Evolutionary conservation across 2,797 vertebrate genomes (phyloP).

Genomic region (Gastrophryne carolinensis): DNA sequence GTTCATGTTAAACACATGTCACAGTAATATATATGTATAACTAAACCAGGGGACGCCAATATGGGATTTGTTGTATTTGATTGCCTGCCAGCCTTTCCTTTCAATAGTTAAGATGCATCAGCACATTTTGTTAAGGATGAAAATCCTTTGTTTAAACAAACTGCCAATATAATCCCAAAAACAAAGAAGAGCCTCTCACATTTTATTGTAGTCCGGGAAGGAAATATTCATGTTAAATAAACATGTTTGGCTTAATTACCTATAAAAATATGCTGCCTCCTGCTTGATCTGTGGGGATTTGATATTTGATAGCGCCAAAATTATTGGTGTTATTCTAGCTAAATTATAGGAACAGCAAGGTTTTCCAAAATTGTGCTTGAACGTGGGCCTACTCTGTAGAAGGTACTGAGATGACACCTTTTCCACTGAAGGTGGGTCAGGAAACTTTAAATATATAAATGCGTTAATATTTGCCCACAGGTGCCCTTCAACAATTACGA

Average conservation of each 20-base stretch:
- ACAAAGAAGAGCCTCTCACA: slow-evolving; percentile 9
- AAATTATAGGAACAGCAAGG: no score
- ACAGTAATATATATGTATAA: slow-evolving; percentile 6
- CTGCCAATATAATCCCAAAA: slow-evolving; percentile 17
- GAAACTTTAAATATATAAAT: no score
- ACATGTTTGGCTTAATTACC: slow-evolving; percentile 4
- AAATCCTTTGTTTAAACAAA: slow-evolving; percentile 15
- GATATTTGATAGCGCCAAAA: slow-evolving; percentile 8
- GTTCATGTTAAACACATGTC: slow-evolving; percentile 29
- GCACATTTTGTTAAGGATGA: background rate
- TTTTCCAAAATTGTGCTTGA: no score
- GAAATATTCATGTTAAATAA: background rate
- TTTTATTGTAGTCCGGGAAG: background rate
- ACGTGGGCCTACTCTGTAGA: no score
- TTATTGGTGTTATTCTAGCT: no score
- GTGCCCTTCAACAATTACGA: no score
- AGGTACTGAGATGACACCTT: no score
- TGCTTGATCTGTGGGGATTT: background rate
- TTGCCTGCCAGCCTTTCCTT: background rate
- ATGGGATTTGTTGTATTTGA: background rate
- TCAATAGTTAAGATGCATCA: background rate
- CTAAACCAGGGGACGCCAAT: background rate
- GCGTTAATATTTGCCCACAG: no score
- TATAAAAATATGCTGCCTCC: background rate
- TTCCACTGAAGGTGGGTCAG: no score